These are phyloP conservation scores for Synanthedon andrenaeformis DNA, from an alignment of 2,888 invertebrate genomes.

Conservation along the genomic window DNA sequence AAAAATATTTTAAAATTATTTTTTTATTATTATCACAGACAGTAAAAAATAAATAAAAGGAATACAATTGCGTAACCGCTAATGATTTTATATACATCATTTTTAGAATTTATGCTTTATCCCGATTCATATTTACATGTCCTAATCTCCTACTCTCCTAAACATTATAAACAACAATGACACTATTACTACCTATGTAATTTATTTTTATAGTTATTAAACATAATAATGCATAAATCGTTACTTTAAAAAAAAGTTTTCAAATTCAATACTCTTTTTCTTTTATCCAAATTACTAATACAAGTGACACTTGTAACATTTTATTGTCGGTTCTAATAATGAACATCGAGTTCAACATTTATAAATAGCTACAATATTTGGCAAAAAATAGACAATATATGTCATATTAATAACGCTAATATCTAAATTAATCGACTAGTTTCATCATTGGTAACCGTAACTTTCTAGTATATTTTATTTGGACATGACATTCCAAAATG, in stretches of 20 bases:
- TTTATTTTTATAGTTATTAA: too few species aligned
- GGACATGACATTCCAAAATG: too few species aligned
- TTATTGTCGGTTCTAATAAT: constrained; percentile 29
- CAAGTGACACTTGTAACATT: constrained; percentile 8
- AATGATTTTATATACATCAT: constrained; percentile 48
- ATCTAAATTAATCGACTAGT: constrained; percentile 18
- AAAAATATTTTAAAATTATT: not conserved
- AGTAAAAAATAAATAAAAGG: constrained; percentile 31
- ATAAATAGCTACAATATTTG: constrained; percentile 8
- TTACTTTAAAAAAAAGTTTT: not conserved
- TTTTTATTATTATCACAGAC: constrained; percentile 39
- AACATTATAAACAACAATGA: too few species aligned
- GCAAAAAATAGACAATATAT: constrained; percentile 6
- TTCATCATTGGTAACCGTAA: constrained; percentile 7
- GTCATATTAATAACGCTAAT: constrained; percentile 1
- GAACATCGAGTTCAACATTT: constrained; percentile 31
- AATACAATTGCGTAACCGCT: not conserved
- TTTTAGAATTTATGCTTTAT: constrained; percentile 65
- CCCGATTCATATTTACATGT: constrained; percentile 29
- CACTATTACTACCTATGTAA: too few species aligned
- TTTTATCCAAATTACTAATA: constrained; percentile 5
- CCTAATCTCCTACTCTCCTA: not conserved
- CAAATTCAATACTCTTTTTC: not conserved
- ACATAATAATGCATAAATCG: too few species aligned
- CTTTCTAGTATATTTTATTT: too few species aligned